Conservation (phyloP, 2,797 vertebrate genomes). For the Hypotaenidia philippensis region DNA sequence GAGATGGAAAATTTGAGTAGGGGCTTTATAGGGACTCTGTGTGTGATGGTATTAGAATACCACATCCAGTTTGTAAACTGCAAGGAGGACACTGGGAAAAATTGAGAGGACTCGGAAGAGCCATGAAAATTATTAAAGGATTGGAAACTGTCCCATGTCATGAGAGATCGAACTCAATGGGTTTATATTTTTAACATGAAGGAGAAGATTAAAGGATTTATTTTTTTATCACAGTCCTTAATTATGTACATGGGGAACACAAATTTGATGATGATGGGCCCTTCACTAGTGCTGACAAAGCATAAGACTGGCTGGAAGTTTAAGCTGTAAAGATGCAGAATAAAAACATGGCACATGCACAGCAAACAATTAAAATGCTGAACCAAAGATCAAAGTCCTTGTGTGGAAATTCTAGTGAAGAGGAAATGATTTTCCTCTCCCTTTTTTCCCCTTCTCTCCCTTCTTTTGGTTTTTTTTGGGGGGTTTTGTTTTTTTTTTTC, state of each 20-base stretch:
- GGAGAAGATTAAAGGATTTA: slow-evolving; percentile 15
- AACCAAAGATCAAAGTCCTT: not conserved
- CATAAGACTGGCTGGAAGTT: not conserved
- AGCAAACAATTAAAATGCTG: not conserved
- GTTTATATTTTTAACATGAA: slow-evolving; percentile 28
- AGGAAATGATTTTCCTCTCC: not conserved
- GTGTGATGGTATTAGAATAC: not conserved
- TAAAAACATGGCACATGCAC: not conserved
- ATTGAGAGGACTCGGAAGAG: not conserved
- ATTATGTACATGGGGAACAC: not conserved
- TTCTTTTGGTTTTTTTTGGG: too few species aligned
- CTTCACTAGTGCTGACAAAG: not conserved
- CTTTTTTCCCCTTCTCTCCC: not conserved
- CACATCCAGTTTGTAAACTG: not conserved
- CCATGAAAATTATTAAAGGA: not conserved
- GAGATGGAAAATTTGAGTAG: not conserved
- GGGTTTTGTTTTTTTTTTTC: too few species aligned
- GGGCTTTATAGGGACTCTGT: not conserved
- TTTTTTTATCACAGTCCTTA: not conserved
- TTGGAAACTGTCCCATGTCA: not conserved
- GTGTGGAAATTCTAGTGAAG: not conserved
- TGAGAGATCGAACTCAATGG: not conserved
- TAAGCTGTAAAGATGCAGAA: not conserved
- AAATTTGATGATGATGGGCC: not conserved
- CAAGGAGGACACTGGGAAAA: not conserved